phyloP scores from a whole-genome alignment of 2,797 vertebrate species.

The Picus viridis region DNA sequence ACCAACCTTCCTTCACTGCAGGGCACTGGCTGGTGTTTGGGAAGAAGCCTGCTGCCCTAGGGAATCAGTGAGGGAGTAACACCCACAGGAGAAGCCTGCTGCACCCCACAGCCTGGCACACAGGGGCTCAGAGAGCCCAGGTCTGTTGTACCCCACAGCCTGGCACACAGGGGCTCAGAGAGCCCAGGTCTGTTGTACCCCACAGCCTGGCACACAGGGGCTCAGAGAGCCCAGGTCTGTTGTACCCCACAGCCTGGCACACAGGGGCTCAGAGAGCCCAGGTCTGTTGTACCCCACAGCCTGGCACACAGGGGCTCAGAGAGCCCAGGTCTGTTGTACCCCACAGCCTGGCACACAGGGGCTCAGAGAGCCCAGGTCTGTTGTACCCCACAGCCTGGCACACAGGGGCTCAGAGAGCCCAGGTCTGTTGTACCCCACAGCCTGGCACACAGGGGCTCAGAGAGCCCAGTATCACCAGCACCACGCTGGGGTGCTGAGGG shows the following conservation, averaged over 20 bases:
- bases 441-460: background rate
- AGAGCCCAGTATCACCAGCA: background rate
- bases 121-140: too few species aligned
- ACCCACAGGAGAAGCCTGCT: background rate
- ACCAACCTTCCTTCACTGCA: accelerated
- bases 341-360: background rate
- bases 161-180: too few species aligned
- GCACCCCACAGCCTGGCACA: too few species aligned
- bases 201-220: too few species aligned
- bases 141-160: background rate
- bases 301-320: background rate
- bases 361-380: background rate
- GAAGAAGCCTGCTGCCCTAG: background rate
- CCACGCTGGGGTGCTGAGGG: accelerated
- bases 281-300: too few species aligned
- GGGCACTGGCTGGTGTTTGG: background rate
- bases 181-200: too few species aligned
- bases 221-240: too few species aligned
- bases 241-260: too few species aligned
- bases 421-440: background rate
- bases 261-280: too few species aligned
- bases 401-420: background rate
- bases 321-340: background rate
- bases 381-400: background rate
- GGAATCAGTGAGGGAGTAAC: background rate